phyloP scores from a whole-genome alignment of 2,113 vertebrate genomes.

The Sorex araneus region DNA sequence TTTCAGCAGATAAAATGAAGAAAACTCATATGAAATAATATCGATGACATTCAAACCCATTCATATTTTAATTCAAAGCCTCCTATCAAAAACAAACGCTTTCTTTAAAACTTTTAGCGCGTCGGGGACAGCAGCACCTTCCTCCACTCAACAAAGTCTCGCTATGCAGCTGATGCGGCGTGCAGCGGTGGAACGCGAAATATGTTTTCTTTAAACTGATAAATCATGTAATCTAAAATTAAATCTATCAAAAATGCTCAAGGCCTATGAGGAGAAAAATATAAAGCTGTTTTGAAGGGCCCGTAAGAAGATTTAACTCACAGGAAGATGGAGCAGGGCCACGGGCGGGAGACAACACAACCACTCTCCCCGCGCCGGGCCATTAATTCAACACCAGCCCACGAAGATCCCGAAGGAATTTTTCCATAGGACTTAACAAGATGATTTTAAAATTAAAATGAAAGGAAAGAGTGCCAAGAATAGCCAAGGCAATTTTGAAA shows the following conservation, averaged over 20 bases:
- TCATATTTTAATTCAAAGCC: constrained; percentile 44
- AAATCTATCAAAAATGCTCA: constrained; percentile 22
- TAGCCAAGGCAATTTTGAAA: constrained; percentile 4
- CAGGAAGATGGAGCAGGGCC: neutral
- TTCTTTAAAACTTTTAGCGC: neutral
- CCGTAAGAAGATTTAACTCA: neutral
- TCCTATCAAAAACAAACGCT: constrained; percentile 12
- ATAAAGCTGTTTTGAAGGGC: neutral
- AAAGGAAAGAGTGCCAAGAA: constrained; percentile 25
- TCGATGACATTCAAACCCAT: neutral
- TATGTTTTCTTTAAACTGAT: constrained; percentile 41
- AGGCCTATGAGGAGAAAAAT: neutral
- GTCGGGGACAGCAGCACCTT: neutral
- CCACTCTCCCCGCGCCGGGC: neutral
- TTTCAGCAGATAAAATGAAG: neutral
- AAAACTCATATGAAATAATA: neutral
- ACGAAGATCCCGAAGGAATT: neutral
- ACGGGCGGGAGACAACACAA: neutral
- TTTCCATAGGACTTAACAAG: neutral
- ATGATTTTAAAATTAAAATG: constrained; percentile 30
- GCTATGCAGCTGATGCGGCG: neutral
- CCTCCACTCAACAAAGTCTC: neutral
- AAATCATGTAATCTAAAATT: constrained; percentile 19
- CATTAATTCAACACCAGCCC: neutral
- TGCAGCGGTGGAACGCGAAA: neutral